A percentile compares a stretch with the other conserved stretches of the same genome.
phyloP scores from a whole-genome alignment of 2,888 invertebrate species.

The Abrostola triplasia region DNA sequence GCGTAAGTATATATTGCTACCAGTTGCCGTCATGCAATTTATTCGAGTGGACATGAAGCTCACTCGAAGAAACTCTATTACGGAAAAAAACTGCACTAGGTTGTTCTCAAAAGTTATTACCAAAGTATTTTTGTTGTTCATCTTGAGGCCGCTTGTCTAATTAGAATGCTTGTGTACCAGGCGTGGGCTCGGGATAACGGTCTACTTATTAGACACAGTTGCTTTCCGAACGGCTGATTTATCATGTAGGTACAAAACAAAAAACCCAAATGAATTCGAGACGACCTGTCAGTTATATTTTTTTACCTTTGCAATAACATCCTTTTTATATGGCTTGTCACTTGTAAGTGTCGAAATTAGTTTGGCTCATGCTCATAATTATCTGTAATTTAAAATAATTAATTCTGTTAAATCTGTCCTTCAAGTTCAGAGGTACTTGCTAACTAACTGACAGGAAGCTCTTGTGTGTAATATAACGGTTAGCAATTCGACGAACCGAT shows the following conservation, averaged over 20 bases:
- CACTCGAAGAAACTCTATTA: constrained; percentile 1
- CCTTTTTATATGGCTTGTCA: constrained; percentile 49
- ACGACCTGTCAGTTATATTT: constrained; percentile 61
- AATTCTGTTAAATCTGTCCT: constrained; percentile 33
- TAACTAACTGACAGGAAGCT: constrained; percentile 23
- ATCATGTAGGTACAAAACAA: constrained; percentile 63
- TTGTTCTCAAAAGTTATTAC: neutral
- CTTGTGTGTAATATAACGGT: constrained; percentile 2
- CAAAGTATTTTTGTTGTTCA: constrained; percentile 57
- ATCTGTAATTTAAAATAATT: constrained; percentile 46
- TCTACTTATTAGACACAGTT: constrained; percentile 72
- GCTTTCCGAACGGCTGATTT: constrained; percentile 68
- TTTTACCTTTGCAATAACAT: constrained; percentile 50
- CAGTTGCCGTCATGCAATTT: neutral
- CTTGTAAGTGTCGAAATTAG: constrained; percentile 40
- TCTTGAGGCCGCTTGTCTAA: constrained; percentile 71
- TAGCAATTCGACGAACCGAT: neutral
- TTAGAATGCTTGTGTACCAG: constrained; percentile 70
- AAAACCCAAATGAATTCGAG: constrained; percentile 57
- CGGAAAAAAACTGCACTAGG: neutral
- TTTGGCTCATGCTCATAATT: constrained; percentile 30
- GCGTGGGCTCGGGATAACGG: constrained; percentile 77
- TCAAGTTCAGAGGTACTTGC: constrained; percentile 25
- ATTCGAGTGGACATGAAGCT: constrained; percentile 2
- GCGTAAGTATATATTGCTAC: neutral